A percentile compares a stretch with the other conserved stretches of the same genome.
phyloP scores from a whole-genome alignment of 2,113 vertebrate species.

The Synodontis membranacea region DNA sequence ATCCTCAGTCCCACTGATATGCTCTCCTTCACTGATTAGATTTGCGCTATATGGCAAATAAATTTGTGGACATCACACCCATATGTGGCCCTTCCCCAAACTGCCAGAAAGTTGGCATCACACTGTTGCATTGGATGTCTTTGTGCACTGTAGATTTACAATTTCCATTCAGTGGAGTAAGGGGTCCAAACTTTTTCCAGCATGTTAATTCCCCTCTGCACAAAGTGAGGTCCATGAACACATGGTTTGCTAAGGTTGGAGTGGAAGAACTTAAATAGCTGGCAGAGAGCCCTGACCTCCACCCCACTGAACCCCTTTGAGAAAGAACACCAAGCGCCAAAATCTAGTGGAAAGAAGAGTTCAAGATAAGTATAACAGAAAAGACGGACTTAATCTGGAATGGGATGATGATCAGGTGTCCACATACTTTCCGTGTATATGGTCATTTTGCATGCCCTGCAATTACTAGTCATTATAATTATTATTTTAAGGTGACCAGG shows the following conservation, averaged over 20 bases:
- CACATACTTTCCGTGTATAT: not conserved
- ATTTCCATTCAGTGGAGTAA: not conserved
- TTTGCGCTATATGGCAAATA: not conserved
- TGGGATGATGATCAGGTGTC: not conserved
- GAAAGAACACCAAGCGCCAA: not conserved
- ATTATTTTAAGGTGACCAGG: not conserved
- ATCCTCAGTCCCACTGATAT: constrained; percentile 36
- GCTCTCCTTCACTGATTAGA: not conserved
- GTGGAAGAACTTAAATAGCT: not conserved
- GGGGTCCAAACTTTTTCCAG: not conserved
- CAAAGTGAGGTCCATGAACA: not conserved
- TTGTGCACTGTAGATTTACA: too few relatives aligned
- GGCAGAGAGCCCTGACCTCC: not conserved
- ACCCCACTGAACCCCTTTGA: not conserved
- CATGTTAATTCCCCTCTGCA: not conserved
- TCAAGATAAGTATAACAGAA: not conserved
- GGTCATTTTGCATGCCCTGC: constrained; percentile 6
- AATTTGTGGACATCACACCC: not conserved
- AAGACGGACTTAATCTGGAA: not conserved
- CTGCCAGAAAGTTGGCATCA: not conserved
- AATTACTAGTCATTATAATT: not conserved
- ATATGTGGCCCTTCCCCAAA: not conserved
- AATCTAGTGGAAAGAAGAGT: not conserved
- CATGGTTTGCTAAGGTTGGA: not conserved
- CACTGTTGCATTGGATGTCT: not conserved